Base-by-base conservation (phyloP, 2,888 invertebrate species). In the Crepidodera aurea region DNA sequence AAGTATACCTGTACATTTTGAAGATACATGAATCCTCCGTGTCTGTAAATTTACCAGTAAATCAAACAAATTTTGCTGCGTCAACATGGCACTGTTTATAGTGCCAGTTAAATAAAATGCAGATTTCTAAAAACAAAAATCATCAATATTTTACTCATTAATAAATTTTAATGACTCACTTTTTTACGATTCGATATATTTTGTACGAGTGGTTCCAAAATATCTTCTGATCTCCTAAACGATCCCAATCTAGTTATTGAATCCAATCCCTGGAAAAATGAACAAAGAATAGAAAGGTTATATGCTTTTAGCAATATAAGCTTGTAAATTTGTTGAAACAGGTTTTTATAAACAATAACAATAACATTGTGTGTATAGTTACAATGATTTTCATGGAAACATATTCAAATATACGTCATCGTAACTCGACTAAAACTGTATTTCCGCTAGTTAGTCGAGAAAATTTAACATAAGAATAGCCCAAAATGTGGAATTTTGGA, bases 41-140 rank as follows among this genome's bases (percentile, higher is more conserved):
- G 53, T 25, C 12, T 53, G 22, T 53, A 53, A 25, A 53, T 53
- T 37, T 32, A 53, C 15, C 10, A 53, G 13, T 10, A 53, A 10
- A 40, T 53, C 27, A 19, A 13, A 53, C n/a, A 15, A 5, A 34
- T 53, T 39, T 13, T 25, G 18, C 8, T 53, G 53, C 18, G 19
- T 22, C 25, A 53, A 15, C 13, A 53, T 4, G 39, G 1, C 39
- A 22, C 22, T 40, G 27, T 53, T 53, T 5, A 15, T 53, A 19
- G 53, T 53, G 4, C 53, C 53, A 13, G 12, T 15, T 39, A 53
- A 53, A 39, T 22, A 39, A 12, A 37, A 10, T 40, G 16, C 13
- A 3, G 27, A 22, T n/a, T 8, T 13, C 40, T 53, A 13, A 27
- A 53, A 53, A 1, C 1, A 34, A 2, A 19, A 12, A 34, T 27